phyloP scores from a whole-genome alignment of 2,888 invertebrate genomes.

The Helleia helle region DNA sequence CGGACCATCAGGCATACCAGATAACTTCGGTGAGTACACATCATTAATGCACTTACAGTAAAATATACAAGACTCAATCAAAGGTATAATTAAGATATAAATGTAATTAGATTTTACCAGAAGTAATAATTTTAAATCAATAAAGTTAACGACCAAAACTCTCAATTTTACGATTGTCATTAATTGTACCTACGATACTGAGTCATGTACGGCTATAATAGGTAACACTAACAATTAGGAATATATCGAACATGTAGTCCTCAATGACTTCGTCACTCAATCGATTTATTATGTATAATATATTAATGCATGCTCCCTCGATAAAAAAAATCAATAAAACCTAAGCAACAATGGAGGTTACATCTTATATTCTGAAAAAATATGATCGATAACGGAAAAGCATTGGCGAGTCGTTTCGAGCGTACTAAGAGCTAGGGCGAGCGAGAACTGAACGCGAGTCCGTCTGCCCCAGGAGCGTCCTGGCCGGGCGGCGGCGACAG shows the following conservation, averaged over 20 bases:
- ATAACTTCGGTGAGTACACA: conserved; percentile 84
- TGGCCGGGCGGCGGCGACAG: conserved; percentile 46
- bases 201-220: conserved; percentile 42
- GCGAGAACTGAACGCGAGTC: conserved; percentile 54
- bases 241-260: conserved; percentile 42
- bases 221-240: conserved; percentile 59
- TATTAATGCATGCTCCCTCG: conserved; percentile 8
- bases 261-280: conserved; percentile 34
- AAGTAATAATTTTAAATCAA: conserved; percentile 33
- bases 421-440: conserved; percentile 18
- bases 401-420: conserved; percentile 13
- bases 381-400: conserved; percentile 10
- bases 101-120: conserved; percentile 37
- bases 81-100: conserved; percentile 25
- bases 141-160: conserved; percentile 30
- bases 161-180: conserved; percentile 31
- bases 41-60: conserved; percentile 27
- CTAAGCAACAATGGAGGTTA: conserved; percentile 33
- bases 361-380: conserved; percentile 8
- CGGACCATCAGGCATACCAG: conserved; percentile 90
- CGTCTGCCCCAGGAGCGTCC: conserved; percentile 67
- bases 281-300: conserved; percentile 19
- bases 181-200: conserved; percentile 51
- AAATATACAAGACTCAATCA: conserved; percentile 39
- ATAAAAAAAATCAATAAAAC: conserved; percentile 13